phyloP scores from a whole-genome alignment of 2,888 invertebrate genomes.

The Mimumesa dahlbomi region DNA sequence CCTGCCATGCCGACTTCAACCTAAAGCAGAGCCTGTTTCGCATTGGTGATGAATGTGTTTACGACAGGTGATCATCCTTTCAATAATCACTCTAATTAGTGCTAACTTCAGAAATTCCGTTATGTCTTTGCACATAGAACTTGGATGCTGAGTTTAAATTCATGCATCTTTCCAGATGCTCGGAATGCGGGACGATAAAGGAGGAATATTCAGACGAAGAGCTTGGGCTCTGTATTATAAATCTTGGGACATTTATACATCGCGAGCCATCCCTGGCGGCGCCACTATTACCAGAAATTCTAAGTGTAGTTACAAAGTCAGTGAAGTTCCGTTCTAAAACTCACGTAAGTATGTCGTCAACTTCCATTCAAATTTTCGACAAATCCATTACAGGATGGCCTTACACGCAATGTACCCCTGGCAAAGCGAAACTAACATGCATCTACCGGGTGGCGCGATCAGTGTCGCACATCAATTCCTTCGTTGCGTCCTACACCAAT shows the following conservation, averaged over 20 bases:
- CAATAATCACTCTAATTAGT: too few species aligned
- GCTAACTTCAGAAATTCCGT: too few species aligned
- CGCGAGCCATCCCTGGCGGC: constrained; percentile 98
- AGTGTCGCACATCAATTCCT: constrained; percentile 98
- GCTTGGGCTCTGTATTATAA: constrained; percentile 95
- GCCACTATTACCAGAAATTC: constrained; percentile 93
- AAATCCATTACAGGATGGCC: constrained; percentile 83
- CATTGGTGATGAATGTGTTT: constrained; percentile 87
- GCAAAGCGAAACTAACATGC: constrained; percentile 93
- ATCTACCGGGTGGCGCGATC: constrained; percentile 96
- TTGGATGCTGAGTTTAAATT: background rate
- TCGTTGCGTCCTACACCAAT: constrained; percentile 96
- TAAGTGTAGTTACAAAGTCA: constrained; percentile 93
- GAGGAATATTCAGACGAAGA: constrained; percentile 99
- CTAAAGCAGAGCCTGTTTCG: constrained; percentile 84
- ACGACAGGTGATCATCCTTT: constrained; percentile 84
- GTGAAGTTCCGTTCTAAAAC: too few species aligned
- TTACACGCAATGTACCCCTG: constrained; percentile 91
- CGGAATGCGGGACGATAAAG: constrained; percentile 93
- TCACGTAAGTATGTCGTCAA: too few species aligned
- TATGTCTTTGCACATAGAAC: background rate
- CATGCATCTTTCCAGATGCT: constrained; percentile 82
- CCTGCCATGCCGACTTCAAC: constrained; percentile 82
- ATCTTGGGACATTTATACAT: constrained; percentile 97
- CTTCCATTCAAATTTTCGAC: too few species aligned